Evolutionary conservation across 2,797 vertebrate genomes (phyloP), one percentile per base, ranked within the genome.

Genomic region (Muraenolepis orangiensis): DNA sequence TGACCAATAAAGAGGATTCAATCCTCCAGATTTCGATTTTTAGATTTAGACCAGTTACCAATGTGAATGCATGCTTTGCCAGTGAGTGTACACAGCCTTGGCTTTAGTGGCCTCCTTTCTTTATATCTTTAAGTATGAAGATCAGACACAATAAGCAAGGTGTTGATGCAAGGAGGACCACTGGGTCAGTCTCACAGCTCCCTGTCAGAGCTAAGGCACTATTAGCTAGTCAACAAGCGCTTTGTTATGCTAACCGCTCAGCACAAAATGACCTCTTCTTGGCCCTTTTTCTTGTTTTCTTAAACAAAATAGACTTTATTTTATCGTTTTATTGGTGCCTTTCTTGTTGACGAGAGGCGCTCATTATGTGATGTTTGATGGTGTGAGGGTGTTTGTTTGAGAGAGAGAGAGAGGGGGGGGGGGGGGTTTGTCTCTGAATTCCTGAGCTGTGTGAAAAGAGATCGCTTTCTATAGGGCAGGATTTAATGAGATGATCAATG

Each of bases 201-300:
- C 83, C 90, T 86, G 88, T 88, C 91, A 86, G 82, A 91, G 89
- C 92, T 90, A 88, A 91, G 89, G 91, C 90, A 87, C 91, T 92
- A 93, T 93, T 93, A 94, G 92, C 89, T 90, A 86, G 81, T 89
- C 84, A 87, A 76, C 88, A 88, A 86, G 74, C 66, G 85, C 93
- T 93, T 93, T 94, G 93, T 92, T 93, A 94, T 94, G 91, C 89
- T 90, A 93, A 93, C 82, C 87, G 85, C 80, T 89, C 81, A 88
- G 86, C 87, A 69, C 89, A 93, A 89, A 89, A 80, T 89, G 92
- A 94, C 92, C 92, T 87, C 80, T 80, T 91, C 87, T 93, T 90
- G 90, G 87, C 92, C 89, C 83, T 85, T 86, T 92, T 91, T 85
- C 88, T 4, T 46, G 16, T 14, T 16, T 18, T 46, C 18, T 46